Evolutionary conservation across 2,888 invertebrate species (phyloP), one percentile per base, ranked within the genome.

Genomic region (Coelopa pilipes): DNA sequence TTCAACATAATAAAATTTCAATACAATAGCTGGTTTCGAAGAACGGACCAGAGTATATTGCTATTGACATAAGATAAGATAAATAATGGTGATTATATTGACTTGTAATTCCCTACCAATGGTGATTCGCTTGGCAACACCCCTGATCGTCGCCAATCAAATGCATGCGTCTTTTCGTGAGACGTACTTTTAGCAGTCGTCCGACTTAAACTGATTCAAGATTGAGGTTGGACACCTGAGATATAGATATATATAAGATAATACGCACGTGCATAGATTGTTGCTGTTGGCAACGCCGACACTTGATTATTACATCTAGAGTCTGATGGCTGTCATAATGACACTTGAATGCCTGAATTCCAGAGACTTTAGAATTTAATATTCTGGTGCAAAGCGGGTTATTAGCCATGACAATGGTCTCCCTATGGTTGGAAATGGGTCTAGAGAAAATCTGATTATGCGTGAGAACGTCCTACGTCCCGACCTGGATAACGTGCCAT

Each of bases 81-180:
- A 34, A 34, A 34, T 34, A 34, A 34, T 7, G 2, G 34, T 34
- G 4, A 2, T 34, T 34, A 34, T 34, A 34, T 34, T 34, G 34
- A 34, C 34, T 34, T 34, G 34, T 2, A 34, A 34, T 34, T 34
- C 2, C 34, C 34, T 34, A 34, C 34, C 4, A 34, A 34, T 34
- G 7, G 34, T 7, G 34, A 7, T 68, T 19, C 19, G 53, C 24
- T 24, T 53, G 34, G 67, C 67, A 68, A 68, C 67, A 68, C 67
- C 55, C 67, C 53, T 21, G 21, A 13, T 24, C 67, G n/a, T n/a
- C 13, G 19, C 12, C 21, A 21, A 59, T 59, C 21, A 21, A 59
- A 19, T 59, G 12, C 1, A 21, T 59, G 57, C 24, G 13, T 4
- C 24, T 53, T 53, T 34, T 59, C 24, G 19, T 59, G 19, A 2